Evolutionary conservation across 2,888 invertebrate species (phyloP), one percentile per base, ranked within the genome.

Genomic region (Mythimna impura): DNA sequence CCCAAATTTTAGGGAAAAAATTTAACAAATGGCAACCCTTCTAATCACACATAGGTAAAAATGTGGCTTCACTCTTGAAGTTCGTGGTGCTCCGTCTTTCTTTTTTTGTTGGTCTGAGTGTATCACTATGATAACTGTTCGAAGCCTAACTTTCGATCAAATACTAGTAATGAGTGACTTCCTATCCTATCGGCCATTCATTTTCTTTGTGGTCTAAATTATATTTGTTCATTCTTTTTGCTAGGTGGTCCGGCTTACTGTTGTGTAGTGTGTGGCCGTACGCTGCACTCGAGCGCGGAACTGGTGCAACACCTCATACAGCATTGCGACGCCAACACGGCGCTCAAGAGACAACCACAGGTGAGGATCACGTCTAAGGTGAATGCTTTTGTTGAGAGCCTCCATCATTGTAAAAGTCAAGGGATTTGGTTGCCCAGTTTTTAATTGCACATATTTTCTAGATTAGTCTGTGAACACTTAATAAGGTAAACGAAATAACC

Each of bases 251-350:
- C 97, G 3, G 97, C 97, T 0, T 98, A 97, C 89, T 97, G 97
- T 82, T 98, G 98, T 88, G 97, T 97, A 34, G 98, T 98, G 0
- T 98, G 98, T 90, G 97, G 97, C 0, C 97, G 97, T 62, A 97
- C 97, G 64, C 96, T 98, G 87, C 95, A 97, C 36, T 97, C 98
- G 0, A 98, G 98, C 4, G 97, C 97, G 22, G 98, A 98, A 86
- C 94, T 98, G 36, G 98, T 98, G 73, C 97, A 98, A 75, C 98
- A 98, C 92, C 97, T 98, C 82, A 98, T 98, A 63, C 97, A 98
- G 88, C 98, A 98, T 89, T 98, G 98, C 88, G 98, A 98, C 91
- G 97, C 98, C 82, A 98, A 98, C 90, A 98, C 98, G 0, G 98
- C 98, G 1, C 96, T 98, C 93, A 97, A 98, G 86, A 94, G 98